Evolutionary conservation across 2,797 vertebrate genomes (phyloP), one percentile per base, ranked within the genome.

Genomic region (Chloroceryle inda): DNA sequence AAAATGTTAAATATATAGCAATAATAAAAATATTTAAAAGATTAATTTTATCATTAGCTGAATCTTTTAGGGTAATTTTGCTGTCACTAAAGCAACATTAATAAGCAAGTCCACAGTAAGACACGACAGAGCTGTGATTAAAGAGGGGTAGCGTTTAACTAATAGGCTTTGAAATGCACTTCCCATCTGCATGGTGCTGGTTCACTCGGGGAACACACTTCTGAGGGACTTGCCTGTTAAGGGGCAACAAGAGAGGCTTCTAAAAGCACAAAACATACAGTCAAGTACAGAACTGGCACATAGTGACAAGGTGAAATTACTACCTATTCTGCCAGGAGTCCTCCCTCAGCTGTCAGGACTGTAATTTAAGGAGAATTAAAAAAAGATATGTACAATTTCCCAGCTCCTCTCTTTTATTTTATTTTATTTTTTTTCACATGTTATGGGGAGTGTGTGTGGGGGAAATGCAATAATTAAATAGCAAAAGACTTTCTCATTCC

Each of bases 1-100:
- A 87, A 91, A 38, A 16, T 21, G 40, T 62, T 78, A 91, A 61
- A 67, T 31, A 71, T 8, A 8, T n/a, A 84, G 24, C 20, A 63
- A 55, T 27, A 21, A 83, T 37, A 83, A 52, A 93, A 91, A 82
- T 69, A 58, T 14, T 63, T 35, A 26, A 88, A 78, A 81, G 49
- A 79, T 68, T 53, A 26, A 75, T 66, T 86, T 89, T 85, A 69
- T 92, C n/a, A 40, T 85, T 83, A 81, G 49, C 73, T 78, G 73
- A 83, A 90, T 78, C 53, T 90, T 89, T 76, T 56, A 61, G n/a
- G 38, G 61, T 45, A 85, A 87, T 94, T 96, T 93, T 85, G 13
- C 49, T 72, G 24, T 89, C 72, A 56, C 42, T 11, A 52, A 89
- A 87, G 61, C 58, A 81, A 15, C 26, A 52, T 71, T 88, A 94